phyloP scores from a whole-genome alignment of 1,140 invertebrate genomes.

The Helicoverpa zea region DNA sequence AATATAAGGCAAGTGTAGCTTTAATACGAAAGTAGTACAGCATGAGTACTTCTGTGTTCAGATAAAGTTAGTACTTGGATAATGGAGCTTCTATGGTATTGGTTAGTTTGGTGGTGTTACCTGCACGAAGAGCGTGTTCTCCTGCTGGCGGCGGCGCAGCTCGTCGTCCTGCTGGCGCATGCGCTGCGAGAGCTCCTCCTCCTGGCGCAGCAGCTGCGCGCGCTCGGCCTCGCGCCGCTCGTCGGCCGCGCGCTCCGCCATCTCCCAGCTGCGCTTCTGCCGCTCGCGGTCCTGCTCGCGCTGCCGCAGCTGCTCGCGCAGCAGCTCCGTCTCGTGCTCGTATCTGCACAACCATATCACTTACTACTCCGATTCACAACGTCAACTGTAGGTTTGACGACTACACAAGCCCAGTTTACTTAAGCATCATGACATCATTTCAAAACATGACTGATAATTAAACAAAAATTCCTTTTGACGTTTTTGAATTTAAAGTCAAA shows the following conservation, averaged over 20 bases:
- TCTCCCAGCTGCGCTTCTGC: constrained; percentile 95
- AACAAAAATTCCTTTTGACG: too few species aligned
- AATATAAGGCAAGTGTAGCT: too few species aligned
- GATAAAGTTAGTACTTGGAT: neutral
- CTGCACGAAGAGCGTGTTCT: constrained; percentile 94
- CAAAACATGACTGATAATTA: too few species aligned
- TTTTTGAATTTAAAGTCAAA: too few species aligned
- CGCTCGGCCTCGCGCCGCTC: constrained; percentile 93
- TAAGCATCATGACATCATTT: too few species aligned
- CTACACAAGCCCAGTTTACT: too few species aligned
- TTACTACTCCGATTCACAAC: neutral
- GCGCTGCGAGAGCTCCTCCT: constrained; percentile 91
- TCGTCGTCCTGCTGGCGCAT: constrained; percentile 94
- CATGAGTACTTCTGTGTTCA: too few species aligned
- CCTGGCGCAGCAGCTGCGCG: constrained; percentile 90
- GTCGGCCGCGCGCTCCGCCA: constrained; percentile 94
- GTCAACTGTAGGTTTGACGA: too few species aligned
- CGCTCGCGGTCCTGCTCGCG: constrained; percentile 95
- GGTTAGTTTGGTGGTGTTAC: constrained; percentile 67
- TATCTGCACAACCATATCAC: constrained; percentile 61
- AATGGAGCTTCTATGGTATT: neutral
- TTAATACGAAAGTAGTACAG: too few species aligned
- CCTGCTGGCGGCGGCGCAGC: constrained; percentile 92
- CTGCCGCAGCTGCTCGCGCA: constrained; percentile 91
- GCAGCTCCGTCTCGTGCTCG: constrained; percentile 82